Evolutionary conservation across 2,113 vertebrate species (phyloP).

Genomic region (Psettodes erumei): DNA sequence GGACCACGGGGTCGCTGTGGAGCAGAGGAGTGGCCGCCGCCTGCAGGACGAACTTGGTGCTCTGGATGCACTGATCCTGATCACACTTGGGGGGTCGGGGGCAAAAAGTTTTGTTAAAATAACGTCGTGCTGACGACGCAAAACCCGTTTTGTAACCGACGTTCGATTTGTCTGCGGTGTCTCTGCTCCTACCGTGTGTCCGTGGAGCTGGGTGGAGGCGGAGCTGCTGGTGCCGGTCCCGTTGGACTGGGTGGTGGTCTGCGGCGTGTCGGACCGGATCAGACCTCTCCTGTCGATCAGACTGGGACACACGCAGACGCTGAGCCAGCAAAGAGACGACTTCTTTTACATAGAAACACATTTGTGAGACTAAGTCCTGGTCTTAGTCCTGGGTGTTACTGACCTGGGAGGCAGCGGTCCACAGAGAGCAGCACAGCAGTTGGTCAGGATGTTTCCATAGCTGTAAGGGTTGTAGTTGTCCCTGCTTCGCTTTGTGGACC

Average conservation of each 20-base stretch:
- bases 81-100: too few relatives aligned
- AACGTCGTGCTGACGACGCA: too few relatives aligned
- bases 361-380: background rate
- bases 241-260: conserved; percentile 86
- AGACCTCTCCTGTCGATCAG: conserved; percentile 93
- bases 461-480: conserved; percentile 96
- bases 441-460: conserved; percentile 92
- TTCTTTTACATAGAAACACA: conserved; percentile 9
- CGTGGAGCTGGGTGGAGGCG: conserved; percentile 88
- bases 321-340: too few relatives aligned
- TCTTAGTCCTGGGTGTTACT: background rate
- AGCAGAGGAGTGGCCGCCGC: conserved; percentile 92
- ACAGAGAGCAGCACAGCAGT: conserved; percentile 93
- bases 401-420: conserved; percentile 94
- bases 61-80: conserved; percentile 97
- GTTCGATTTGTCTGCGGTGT: too few relatives aligned
- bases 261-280: conserved; percentile 87
- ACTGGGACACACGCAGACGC: conserved; percentile 67
- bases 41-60: conserved; percentile 98
- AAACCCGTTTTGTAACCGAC: too few relatives aligned
- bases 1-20: conserved; percentile 88
- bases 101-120: too few relatives aligned
- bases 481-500: conserved; percentile 95
- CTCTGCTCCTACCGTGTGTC: conserved; percentile 87
- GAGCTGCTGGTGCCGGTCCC: conserved; percentile 86